Evolutionary conservation across 1,140 invertebrate genomes (phyloP).

Genomic region (Schlechtendalia chinensis): DNA sequence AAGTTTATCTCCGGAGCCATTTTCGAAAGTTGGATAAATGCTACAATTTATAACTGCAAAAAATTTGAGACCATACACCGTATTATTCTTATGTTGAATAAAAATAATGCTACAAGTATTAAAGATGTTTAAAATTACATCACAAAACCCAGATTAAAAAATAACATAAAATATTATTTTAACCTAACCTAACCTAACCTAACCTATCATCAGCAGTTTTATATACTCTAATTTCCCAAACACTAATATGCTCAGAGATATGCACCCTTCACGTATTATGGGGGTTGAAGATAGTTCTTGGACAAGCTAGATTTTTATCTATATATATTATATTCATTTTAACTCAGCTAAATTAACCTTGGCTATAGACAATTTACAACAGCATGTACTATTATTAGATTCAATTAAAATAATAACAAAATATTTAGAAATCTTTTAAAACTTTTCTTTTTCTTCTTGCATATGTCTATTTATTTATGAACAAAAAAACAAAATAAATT

Average conservation of each 20-base stretch:
- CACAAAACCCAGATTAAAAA: background rate
- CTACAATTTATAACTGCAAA: constrained; percentile 12
- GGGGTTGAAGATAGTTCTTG: no score
- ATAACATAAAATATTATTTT: no score
- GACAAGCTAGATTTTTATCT: no score
- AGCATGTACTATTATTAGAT: background rate
- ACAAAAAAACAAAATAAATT: no score
- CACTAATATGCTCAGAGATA: no score
- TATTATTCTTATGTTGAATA: background rate
- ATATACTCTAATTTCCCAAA: no score
- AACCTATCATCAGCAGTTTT: no score
- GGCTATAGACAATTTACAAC: constrained; percentile 7
- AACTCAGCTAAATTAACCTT: background rate
- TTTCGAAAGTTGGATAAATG: constrained; percentile 44
- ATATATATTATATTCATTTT: no score
- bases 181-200: no score
- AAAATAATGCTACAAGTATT: background rate
- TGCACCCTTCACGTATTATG: no score
- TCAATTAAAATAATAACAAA: background rate
- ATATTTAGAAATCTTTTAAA: background rate
- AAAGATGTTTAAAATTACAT: background rate
- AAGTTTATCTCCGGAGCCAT: constrained; percentile 27
- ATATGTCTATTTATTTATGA: no score
- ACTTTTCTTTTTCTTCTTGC: no score
- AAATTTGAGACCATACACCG: background rate